Evolutionary conservation across 64 coral and sea anemone species (phyloP), one percentile per base, ranked within the genome.

Genomic region (Porites australiensis): DNA sequence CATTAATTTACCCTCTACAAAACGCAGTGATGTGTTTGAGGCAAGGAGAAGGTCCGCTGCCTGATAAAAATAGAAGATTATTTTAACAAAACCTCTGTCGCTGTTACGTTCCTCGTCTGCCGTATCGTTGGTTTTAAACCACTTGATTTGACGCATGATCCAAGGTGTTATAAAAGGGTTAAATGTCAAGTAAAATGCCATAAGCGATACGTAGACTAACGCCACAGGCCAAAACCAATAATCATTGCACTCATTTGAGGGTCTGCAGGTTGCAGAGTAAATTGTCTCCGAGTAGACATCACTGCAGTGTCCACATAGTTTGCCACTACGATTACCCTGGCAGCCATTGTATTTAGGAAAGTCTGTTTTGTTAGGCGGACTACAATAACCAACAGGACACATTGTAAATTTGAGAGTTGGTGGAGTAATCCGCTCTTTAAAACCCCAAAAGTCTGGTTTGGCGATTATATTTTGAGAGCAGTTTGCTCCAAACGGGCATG

Each of bases 1-100:
- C 8, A 94, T 49, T 68, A 96, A 13, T 19, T 90, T 54, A 20
- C 44, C 68, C 45, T 68, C 87, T 5, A 93, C 13, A 53, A 91
- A 2, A 9, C 20, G 13, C 0, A 68, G 49, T 4, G 37, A 46
- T 2, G 91, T 88, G 19, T 44, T 91, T n/a, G 95, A 74, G 10
- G 91, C n/a, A 0, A 94, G 48, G 0, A 96, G n/a, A n/a, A 96
- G 67, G 11, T 82, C 94, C 23, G 82, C 88, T 12, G 86, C 95
- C 22, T 96, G 95, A 77, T 96, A 96, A 52, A 91, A 96, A 50
- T 94, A 94, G 77, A 96, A 94, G 5, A 96, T 6, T 22, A 96
- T 96, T 54, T 96, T 96, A 22, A 96, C 19, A 81, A 87, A 96
- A 58, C 95, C 95, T 8, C 70, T 20, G n/a, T 90, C 72, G 71